Percentiles rank a stretch among this genome's conserved stretches.
These are phyloP conservation scores for honey bee (Apis mellifera) DNA, from an alignment of 1,140 invertebrate genomes.

Conservation along the genomic window DNA sequence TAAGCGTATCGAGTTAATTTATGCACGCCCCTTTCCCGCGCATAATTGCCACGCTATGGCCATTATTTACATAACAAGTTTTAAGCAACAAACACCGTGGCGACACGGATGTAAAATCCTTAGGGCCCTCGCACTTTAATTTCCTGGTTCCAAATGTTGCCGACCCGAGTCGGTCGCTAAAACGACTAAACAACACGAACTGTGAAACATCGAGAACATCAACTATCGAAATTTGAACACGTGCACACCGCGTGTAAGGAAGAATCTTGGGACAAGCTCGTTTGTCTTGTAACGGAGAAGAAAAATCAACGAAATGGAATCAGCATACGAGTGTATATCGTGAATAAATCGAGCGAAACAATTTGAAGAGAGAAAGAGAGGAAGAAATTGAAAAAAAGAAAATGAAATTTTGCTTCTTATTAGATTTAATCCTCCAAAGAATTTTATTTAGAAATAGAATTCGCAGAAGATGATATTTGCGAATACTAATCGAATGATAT, in stretches of 20 bases:
- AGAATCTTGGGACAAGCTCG: background rate
- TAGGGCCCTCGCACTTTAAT: slow-evolving; percentile 5
- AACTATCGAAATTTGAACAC: background rate
- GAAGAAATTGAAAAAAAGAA: no score
- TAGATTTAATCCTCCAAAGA: no score
- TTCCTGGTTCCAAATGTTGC: background rate
- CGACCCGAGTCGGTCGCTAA: no score
- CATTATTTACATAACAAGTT: slow-evolving; percentile 51
- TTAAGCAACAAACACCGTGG: slow-evolving; percentile 30
- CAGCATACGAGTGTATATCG: no score
- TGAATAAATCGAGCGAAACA: no score
- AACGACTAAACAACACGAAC: background rate
- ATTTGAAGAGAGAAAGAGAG: no score
- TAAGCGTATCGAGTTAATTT: slow-evolving; percentile 30
- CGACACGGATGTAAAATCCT: slow-evolving; percentile 13
- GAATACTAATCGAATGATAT: no score
- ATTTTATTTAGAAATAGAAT: no score
- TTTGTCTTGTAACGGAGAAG: no score
- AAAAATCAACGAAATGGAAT: no score
- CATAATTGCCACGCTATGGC: slow-evolving; percentile 37
- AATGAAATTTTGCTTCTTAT: no score
- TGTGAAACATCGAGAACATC: background rate
- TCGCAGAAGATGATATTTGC: no score
- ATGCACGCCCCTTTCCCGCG: slow-evolving; percentile 39
- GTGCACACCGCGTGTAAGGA: background rate